Base-by-base conservation (phyloP, 2,888 invertebrate genomes). In the Epirrhoe alternata region DNA sequence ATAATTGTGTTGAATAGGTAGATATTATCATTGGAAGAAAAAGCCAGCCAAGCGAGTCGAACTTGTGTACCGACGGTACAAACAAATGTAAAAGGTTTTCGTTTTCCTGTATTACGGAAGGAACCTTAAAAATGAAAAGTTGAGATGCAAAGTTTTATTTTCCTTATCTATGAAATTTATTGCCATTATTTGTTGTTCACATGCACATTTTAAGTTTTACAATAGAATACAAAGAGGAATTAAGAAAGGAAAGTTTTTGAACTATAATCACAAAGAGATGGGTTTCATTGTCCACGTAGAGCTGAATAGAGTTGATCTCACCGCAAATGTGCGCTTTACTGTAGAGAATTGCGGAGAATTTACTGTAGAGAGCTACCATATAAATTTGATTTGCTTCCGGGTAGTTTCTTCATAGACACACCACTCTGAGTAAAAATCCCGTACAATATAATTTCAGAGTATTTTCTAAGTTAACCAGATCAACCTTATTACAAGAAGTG, bases 201-300 rank as follows among this genome's bases (percentile, higher is more conserved):
- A 73, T 49, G 69, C 67, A 73, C 60, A 57, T 68, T 61, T 60
- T 54, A 65, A 61, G 38, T 45, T 63, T 35, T 58, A 70, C 68
- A 72, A 66, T 71, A 65, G 67, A 69, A 74, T 68, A 68, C 72
- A 74, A 71, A 80, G 77, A 77, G 68, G 80, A 83, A 83, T 84
- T 80, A 79, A 85, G 81, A 86, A 87, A 85, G 79, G 87, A 89
- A 88, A 88, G 87, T 83, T 73, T 61, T 67, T 74, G 81, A 84
- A 86, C 86, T 86, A 86, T 85, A 80, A 70, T 68, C 70, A 64
- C 55, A 60, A 53, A 61, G 64, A 66, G 56, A 54, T 66, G 33
- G 62, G 57, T 63, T 66, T 66, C 58, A 66, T 68, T 70, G 66
- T 66, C 61, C 49, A 50, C 57, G 33, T 30, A 56, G 33, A 50